Conservation (phyloP, 2,113 vertebrate species). For the Sturnira hondurensis region DNA sequence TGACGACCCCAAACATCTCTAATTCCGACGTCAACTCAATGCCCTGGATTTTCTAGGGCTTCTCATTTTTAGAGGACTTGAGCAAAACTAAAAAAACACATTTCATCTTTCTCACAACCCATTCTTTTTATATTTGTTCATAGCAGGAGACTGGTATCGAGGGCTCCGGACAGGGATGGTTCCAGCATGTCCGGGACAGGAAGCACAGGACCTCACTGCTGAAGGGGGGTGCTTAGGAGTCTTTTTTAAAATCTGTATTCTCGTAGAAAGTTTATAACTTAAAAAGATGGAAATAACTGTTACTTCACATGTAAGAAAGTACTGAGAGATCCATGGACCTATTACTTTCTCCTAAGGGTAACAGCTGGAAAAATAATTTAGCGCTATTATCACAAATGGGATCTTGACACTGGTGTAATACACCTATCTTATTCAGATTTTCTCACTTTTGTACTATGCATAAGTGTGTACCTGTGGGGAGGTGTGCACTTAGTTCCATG, state of each 20-base stretch:
- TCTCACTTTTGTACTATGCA: neutral
- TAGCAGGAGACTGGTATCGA: neutral
- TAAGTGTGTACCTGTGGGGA: neutral
- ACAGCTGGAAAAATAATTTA: neutral
- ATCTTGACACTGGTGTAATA: neutral
- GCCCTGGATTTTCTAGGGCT: neutral
- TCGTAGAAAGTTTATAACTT: neutral
- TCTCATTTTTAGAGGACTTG: neutral
- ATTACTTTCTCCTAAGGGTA: neutral
- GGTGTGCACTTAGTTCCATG: neutral
- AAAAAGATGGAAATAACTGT: neutral
- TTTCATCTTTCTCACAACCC: neutral
- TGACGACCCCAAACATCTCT: neutral
- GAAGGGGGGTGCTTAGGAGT: neutral
- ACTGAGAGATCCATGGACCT: neutral
- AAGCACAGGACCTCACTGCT: neutral
- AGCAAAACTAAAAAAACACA: neutral
- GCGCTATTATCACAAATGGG: neutral
- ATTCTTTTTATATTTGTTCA: neutral
- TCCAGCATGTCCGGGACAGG: neutral
- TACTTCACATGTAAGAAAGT: neutral
- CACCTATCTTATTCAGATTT: neutral
- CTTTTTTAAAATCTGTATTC: neutral
- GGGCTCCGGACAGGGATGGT: neutral
- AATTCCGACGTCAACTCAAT: neutral